phyloP scores from a whole-genome alignment of 2,113 vertebrate species.

The Pelvicachromis taeniatus region DNA sequence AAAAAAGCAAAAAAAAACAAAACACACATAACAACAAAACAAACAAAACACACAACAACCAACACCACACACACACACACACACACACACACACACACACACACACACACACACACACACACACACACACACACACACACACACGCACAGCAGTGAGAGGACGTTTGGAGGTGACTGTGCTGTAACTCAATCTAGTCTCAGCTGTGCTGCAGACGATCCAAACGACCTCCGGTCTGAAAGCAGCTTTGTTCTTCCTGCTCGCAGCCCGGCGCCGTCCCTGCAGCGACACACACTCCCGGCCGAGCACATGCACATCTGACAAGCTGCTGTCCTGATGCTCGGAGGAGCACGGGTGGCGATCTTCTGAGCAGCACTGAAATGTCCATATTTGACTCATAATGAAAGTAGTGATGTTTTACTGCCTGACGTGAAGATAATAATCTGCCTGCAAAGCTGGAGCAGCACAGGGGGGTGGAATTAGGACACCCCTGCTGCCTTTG shows the following conservation, averaged over 20 bases:
- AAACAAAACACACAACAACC: no score
- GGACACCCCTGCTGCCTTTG: not conserved
- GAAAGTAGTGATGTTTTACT: not conserved
- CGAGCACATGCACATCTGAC: rapidly evolving
- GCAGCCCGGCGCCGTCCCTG: not conserved
- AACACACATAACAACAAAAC: no score
- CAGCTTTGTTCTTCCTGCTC: constrained; percentile 55
- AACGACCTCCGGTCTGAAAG: constrained; percentile 17
- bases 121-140: not conserved
- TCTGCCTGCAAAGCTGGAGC: not conserved
- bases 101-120: not conserved
- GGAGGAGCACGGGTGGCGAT: not conserved
- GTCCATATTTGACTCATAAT: not conserved
- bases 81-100: not conserved
- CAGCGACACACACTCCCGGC: not conserved
- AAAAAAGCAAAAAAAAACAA: no score
- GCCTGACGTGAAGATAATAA: not conserved
- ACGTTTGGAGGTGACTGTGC: constrained; percentile 49
- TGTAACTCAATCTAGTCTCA: constrained; percentile 50
- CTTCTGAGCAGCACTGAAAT: not conserved
- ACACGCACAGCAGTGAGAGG: not conserved
- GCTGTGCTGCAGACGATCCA: not conserved
- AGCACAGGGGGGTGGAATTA: not conserved
- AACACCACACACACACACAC: no score
- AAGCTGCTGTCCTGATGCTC: not conserved